phyloP scores from a whole-genome alignment of 2,797 vertebrate species.

The Xyrichtys novacula region DNA sequence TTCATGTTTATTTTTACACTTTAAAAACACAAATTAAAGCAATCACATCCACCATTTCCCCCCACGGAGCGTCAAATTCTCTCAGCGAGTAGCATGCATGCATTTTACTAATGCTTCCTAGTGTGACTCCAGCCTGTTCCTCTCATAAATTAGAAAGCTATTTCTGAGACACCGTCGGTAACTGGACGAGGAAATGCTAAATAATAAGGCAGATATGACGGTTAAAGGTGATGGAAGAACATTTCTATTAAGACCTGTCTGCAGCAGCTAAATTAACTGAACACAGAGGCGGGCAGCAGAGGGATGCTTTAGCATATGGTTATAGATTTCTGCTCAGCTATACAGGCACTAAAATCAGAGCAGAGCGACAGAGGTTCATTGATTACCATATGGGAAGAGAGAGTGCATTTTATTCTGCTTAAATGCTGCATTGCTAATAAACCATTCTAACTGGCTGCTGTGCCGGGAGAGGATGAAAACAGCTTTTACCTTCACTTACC shows the following conservation, averaged over 20 bases:
- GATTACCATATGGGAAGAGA: slow-evolving; percentile 24
- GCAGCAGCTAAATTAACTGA: slow-evolving; percentile 61
- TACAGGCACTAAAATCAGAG: slow-evolving; percentile 44
- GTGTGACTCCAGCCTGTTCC: slow-evolving; percentile 17
- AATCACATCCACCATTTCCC: background rate
- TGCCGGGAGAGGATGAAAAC: background rate
- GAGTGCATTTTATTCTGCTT: slow-evolving; percentile 14
- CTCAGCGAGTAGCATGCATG: no score
- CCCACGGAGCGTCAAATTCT: slow-evolving; percentile 22
- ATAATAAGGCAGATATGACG: slow-evolving; percentile 46
- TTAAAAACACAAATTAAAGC: no score
- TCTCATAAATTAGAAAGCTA: slow-evolving; percentile 28
- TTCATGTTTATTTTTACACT: no score
- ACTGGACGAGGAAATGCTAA: slow-evolving; percentile 41
- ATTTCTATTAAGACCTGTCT: slow-evolving; percentile 71
- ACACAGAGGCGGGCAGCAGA: slow-evolving; percentile 42
- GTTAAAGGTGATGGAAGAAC: slow-evolving; percentile 49
- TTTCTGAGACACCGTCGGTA: slow-evolving; percentile 32
- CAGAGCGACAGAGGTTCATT: slow-evolving; percentile 38
- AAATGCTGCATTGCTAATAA: slow-evolving; percentile 23
- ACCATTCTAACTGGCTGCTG: background rate
- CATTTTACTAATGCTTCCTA: slow-evolving; percentile 12
- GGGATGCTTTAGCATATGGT: slow-evolving; percentile 12
- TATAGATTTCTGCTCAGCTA: slow-evolving; percentile 51
- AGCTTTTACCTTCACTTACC: background rate